Conservation (phyloP, 2,113 vertebrate genomes). For the Mustela nigripes region DNA sequence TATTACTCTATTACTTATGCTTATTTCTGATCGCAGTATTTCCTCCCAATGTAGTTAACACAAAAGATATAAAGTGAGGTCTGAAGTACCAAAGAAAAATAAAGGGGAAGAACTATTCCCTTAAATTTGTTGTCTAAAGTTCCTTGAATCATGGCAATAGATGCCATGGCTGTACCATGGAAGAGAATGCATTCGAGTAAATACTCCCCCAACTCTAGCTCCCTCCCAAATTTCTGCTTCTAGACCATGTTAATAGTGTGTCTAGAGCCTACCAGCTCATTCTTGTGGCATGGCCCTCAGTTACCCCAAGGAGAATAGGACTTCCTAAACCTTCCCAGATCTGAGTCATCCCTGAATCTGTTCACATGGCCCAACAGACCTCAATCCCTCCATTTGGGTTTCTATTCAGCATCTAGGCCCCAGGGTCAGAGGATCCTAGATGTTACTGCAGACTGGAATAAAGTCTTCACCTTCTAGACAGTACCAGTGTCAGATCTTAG, state of each 20-base stretch:
- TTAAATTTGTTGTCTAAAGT: background rate
- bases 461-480: background rate
- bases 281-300: background rate
- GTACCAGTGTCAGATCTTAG: background rate
- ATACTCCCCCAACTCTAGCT: no score
- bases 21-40: conserved; percentile 42
- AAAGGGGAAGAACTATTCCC: background rate
- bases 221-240: background rate
- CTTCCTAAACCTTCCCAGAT: background rate
- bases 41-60: background rate
- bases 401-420: background rate
- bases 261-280: background rate
- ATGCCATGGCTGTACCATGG: background rate
- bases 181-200: background rate
- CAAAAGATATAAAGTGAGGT: background rate
- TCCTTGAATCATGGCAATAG: background rate
- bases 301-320: background rate
- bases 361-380: background rate
- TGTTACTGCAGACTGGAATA: background rate
- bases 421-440: background rate
- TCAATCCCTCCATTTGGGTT: background rate
- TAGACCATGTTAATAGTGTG: background rate
- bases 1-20: background rate
- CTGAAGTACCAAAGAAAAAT: background rate
- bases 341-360: background rate